Conservation (phyloP, 2,113 vertebrate species). For the Turnix velox region DNA sequence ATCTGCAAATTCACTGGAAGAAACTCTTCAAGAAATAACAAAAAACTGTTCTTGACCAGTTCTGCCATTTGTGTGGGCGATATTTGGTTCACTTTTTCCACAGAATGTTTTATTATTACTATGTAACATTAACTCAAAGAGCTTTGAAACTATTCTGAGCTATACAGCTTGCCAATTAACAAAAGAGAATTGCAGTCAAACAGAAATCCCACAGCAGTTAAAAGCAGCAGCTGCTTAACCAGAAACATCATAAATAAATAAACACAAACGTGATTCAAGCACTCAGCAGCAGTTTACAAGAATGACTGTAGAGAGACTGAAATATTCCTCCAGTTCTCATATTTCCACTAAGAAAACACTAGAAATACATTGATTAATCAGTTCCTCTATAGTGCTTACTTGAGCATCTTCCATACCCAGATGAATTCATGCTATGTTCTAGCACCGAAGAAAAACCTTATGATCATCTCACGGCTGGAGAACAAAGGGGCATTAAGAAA, state of each 20-base stretch:
- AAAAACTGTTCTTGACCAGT: neutral
- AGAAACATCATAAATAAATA: slow-evolving; percentile 25
- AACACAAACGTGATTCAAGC: neutral
- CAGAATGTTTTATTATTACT: neutral
- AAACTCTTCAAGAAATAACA: neutral
- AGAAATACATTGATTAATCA: neutral
- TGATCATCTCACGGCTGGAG: neutral
- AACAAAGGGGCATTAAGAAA: neutral
- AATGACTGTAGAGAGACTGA: neutral
- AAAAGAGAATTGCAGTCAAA: neutral
- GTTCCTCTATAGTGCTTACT: neutral
- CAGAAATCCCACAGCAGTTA: neutral
- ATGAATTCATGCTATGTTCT: neutral
- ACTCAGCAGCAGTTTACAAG: neutral
- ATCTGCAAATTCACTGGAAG: neutral
- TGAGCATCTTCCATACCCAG: neutral
- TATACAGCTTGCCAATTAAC: neutral
- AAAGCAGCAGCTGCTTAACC: slow-evolving; percentile 12
- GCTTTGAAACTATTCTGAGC: neutral
- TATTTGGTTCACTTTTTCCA: neutral
- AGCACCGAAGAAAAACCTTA: neutral
- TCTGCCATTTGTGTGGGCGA: neutral
- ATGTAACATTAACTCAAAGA: neutral
- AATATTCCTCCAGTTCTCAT: neutral
- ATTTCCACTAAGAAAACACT: neutral